Conservation (phyloP, 2,888 invertebrate species). For the Nephrotoma appendiculata region DNA sequence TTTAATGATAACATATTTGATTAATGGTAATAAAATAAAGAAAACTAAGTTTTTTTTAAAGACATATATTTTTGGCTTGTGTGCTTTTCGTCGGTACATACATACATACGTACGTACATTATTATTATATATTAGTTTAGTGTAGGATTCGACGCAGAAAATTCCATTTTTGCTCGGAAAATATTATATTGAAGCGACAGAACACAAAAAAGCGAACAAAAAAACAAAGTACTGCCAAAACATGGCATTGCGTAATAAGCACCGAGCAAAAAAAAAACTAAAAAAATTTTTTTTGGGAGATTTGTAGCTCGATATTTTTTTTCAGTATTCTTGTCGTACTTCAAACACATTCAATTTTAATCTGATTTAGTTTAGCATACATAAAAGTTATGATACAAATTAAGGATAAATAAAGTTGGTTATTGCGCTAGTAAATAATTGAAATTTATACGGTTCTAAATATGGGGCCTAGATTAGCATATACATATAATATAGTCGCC, state of each 20-base stretch:
- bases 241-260: neutral
- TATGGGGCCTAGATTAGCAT: neutral
- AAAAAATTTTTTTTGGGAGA: neutral
- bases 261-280: neutral
- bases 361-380: neutral
- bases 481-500: too few relatives aligned
- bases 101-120: neutral
- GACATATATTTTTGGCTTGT: neutral
- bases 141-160: neutral
- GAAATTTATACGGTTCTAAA: neutral
- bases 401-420: neutral
- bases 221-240: neutral
- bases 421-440: neutral
- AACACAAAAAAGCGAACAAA: neutral
- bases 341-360: neutral
- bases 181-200: neutral
- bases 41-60: neutral
- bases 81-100: neutral
- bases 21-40: neutral
- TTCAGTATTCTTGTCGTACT: neutral
- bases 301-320: neutral
- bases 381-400: neutral
- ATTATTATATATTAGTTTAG: neutral
- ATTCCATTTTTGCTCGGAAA: neutral
- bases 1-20: neutral